These are phyloP conservation scores for Sus cebifrons DNA, from an alignment of 2,797 vertebrate genomes.

Conservation along the genomic window DNA sequence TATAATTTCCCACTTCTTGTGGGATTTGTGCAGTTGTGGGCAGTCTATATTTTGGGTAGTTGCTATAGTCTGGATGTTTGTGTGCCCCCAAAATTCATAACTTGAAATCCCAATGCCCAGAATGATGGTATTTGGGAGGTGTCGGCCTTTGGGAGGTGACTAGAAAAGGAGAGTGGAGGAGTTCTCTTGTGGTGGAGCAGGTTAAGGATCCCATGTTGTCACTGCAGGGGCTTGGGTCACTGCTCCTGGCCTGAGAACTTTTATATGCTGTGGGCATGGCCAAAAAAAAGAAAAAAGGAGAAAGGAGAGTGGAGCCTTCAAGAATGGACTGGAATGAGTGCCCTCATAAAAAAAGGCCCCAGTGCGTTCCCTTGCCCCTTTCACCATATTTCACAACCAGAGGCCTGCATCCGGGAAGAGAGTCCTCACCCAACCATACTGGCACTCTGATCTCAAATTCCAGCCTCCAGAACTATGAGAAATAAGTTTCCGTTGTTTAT, in stretches of 20 bases:
- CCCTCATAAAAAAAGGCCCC: not conserved
- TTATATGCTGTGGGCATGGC: no score
- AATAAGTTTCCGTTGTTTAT: not conserved
- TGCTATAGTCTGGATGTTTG: not conserved
- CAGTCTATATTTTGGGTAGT: not conserved
- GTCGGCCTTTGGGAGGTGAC: not conserved
- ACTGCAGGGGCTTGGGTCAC: no score
- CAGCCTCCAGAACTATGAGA: not conserved
- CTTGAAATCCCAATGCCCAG: not conserved
- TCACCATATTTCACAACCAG: not conserved
- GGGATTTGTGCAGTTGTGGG: not conserved
- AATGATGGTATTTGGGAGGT: not conserved
- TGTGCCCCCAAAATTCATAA: not conserved
- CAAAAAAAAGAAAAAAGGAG: not conserved
- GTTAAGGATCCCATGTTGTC: no score
- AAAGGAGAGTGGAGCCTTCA: not conserved
- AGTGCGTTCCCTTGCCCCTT: not conserved
- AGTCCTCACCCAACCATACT: not conserved
- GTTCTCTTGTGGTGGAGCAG: no score
- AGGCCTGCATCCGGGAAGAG: not conserved
- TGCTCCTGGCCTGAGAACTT: no score
- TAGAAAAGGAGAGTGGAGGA: not conserved
- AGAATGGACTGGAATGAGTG: not conserved
- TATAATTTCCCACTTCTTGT: not conserved
- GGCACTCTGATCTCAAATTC: not conserved